Percentiles rank a stretch among this genome's conserved stretches.
These are phyloP conservation scores for Platichthys stellatus DNA, from an alignment of 2,113 vertebrate species.

Conservation along the genomic window DNA sequence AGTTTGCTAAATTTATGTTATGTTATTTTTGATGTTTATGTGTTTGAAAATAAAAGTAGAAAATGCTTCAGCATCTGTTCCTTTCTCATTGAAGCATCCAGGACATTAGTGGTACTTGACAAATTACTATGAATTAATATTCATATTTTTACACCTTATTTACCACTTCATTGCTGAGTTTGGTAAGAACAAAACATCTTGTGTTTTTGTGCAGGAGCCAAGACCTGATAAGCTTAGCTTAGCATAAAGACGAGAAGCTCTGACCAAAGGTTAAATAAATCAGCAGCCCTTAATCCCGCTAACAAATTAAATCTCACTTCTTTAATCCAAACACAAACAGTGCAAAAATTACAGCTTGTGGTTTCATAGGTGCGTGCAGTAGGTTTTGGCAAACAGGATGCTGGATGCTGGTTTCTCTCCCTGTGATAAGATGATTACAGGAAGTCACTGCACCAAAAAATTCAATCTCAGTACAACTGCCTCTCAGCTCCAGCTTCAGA, in stretches of 20 bases:
- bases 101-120: not conserved
- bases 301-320: not conserved
- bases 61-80: slow-evolving; percentile 30
- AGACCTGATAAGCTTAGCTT: not conserved
- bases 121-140: not conserved
- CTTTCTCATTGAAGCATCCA: not conserved
- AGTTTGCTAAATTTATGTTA: slow-evolving; percentile 51
- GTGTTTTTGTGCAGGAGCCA: not conserved
- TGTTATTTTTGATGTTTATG: slow-evolving; percentile 67
- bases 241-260: not conserved
- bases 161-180: not conserved
- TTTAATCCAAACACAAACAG: not conserved
- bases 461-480: too few species aligned
- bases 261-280: not conserved
- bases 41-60: slow-evolving; percentile 75
- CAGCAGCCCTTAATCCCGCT: not conserved
- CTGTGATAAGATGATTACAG: too few species aligned
- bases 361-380: not conserved
- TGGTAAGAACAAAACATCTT: not conserved
- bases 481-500: too few species aligned
- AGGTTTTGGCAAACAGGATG: too few species aligned
- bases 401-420: too few species aligned
- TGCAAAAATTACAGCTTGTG: not conserved
- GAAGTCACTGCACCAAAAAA: too few species aligned
- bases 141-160: not conserved